Evolutionary conservation across 2,113 vertebrate species (phyloP).

Genomic region (Cebus imitator): DNA sequence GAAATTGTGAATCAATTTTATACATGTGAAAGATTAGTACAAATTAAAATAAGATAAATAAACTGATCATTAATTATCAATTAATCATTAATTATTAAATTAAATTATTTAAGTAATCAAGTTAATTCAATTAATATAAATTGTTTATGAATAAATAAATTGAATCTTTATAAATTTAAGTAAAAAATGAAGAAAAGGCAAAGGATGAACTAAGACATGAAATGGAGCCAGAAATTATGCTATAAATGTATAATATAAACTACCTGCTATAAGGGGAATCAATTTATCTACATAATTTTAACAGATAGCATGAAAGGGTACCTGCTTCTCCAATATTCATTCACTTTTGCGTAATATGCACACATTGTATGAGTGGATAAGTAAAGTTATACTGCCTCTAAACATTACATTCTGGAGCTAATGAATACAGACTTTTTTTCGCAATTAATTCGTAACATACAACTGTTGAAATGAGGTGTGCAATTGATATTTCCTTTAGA

Average conservation of each 20-base stretch:
- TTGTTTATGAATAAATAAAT: too few species aligned
- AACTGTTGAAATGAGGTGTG: not conserved
- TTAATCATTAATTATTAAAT: too few species aligned
- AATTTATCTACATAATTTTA: not conserved
- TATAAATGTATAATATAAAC: not conserved
- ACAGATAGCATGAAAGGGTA: not conserved
- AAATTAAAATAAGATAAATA: not conserved
- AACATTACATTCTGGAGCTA: not conserved
- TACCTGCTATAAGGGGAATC: not conserved
- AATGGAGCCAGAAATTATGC: not conserved
- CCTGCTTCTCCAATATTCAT: not conserved
- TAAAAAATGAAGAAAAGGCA: not conserved
- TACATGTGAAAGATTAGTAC: not conserved
- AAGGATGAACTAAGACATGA: not conserved
- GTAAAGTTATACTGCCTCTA: not conserved
- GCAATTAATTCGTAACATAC: not conserved
- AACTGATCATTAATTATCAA: too few species aligned
- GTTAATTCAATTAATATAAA: too few species aligned
- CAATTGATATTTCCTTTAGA: not conserved
- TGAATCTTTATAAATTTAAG: too few species aligned
- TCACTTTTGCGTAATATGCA: not conserved
- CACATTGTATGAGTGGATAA: not conserved
- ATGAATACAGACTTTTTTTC: not conserved
- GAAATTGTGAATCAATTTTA: not conserved
- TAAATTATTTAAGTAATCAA: too few species aligned